Evolutionary conservation across 2,888 invertebrate species (phyloP), one percentile per base, ranked within the genome.

Genomic region (Conistra vaccinii): DNA sequence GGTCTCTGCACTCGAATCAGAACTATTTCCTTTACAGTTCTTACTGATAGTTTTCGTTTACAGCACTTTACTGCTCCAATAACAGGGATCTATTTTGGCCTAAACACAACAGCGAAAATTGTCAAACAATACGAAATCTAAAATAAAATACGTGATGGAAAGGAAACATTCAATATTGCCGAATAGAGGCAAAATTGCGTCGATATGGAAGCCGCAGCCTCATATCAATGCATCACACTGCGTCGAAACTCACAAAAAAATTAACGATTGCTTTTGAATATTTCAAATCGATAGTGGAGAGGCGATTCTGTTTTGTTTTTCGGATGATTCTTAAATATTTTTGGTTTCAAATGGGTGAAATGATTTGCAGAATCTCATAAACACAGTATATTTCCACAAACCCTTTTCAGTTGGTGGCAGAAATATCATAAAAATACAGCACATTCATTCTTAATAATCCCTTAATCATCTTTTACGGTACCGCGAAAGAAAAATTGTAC

Each of bases 121-220:
- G 17, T 29, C n/a, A 51, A 67, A 62, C n/a, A 62, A 72, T 42
- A 35, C 0, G 9, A 71, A 55, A 70, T 48, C 14, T 39, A 48
- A 48, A 71, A 48, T 20, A 39, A 48, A 61, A 55, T 58, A 51
- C 29, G n/a, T 45, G 58, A n/a, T 73, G 29, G 39, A 42, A 67
- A 65, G 29, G 39, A 42, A 67, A 65, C 26, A 69, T 79, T 73
- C 80, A 61, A 61, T 80, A 73, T 80, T 53, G 29, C 3, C 23
- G n/a, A 9, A 62, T 45, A n/a, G 45, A 68, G 42, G 5, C 26
- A 26, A 63, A 57, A 58, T 39, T 35, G 26, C 58, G n/a, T 32
- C 48, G 48, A 69, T 62, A 60, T 51, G 29, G 62, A 78, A 51
- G 7, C 48, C 29, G 39, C 35, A 29, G 14, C 6, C 23, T 32